Percentiles rank a stretch among this genome's conserved stretches.
phyloP scores from a whole-genome alignment of 37 sponge, comb jelly and placozoan genomes.

The Beroe forskalii region DNA sequence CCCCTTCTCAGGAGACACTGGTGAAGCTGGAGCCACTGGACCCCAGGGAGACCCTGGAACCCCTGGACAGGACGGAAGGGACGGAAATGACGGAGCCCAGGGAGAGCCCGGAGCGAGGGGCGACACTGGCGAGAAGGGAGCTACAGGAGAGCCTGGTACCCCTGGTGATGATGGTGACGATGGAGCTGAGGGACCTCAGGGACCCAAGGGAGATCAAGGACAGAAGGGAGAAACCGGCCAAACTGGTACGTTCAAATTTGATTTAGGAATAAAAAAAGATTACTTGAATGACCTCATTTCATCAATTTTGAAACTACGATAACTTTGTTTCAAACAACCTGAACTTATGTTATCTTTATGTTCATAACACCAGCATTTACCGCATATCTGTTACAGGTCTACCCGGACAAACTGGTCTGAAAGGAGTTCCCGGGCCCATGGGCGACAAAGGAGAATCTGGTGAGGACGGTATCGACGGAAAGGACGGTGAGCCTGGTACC shows the following conservation, averaged over 20 bases:
- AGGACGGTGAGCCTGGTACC: neutral
- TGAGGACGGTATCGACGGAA: constrained; percentile 27
- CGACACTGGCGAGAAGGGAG: constrained; percentile 3
- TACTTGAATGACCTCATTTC: too few relatives aligned
- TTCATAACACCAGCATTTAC: neutral
- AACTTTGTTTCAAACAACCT: neutral
- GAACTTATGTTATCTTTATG: too few relatives aligned
- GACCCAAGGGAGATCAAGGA: constrained; percentile 41
- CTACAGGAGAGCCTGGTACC: constrained; percentile 33
- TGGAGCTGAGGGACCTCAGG: constrained; percentile 32
- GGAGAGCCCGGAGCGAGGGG: constrained; percentile 45
- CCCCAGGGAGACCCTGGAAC: constrained; percentile 41
- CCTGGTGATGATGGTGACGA: neutral
- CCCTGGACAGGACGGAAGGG: neutral
- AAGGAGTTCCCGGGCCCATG: constrained; percentile 22
- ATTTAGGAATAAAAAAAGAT: too few relatives aligned
- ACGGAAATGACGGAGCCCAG: constrained; percentile 13
- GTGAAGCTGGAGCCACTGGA: neutral
- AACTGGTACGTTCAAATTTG: too few relatives aligned
- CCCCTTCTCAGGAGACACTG: neutral
- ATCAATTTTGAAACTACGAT: too few relatives aligned
- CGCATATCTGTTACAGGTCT: neutral
- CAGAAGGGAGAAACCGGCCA: neutral
- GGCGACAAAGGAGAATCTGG: constrained; percentile 57
- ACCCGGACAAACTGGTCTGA: constrained; percentile 41